Conservation (phyloP, 2,888 invertebrate species). For the Acleris literana region DNA sequence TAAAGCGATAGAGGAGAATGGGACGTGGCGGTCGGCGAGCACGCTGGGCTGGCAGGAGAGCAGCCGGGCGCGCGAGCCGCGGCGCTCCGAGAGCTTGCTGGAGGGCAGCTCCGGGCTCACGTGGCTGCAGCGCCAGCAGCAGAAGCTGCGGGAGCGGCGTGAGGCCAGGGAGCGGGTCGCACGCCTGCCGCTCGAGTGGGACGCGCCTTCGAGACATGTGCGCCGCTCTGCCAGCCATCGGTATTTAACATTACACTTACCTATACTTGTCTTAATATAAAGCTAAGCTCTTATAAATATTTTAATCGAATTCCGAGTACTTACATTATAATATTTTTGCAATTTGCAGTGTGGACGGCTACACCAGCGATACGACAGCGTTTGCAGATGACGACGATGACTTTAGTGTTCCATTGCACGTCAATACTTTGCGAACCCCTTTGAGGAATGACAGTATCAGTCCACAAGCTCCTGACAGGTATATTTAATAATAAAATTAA, state of each 20-base stretch:
- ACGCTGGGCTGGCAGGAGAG: conserved; percentile 74
- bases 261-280: too few species aligned
- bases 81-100: conserved; percentile 69
- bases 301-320: not conserved
- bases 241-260: conserved; percentile 48
- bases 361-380: conserved; percentile 91
- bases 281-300: not conserved
- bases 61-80: conserved; percentile 62
- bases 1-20: conserved; percentile 67
- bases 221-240: conserved; percentile 80
- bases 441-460: conserved; percentile 73
- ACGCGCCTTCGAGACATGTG: conserved; percentile 73
- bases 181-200: conserved; percentile 87
- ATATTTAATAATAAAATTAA: conserved; percentile 7
- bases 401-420: conserved; percentile 87
- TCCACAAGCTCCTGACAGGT: conserved; percentile 79
- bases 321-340: not conserved
- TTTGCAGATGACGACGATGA: conserved; percentile 90
- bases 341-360: conserved; percentile 86
- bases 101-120: conserved; percentile 84
- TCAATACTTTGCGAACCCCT: conserved; percentile 81
- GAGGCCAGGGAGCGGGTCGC: conserved; percentile 89
- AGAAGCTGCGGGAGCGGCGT: conserved; percentile 89
- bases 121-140: conserved; percentile 93
- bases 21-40: conserved; percentile 72